phyloP scores from a whole-genome alignment of 2,113 vertebrate species.

The Xerus inauris region DNA sequence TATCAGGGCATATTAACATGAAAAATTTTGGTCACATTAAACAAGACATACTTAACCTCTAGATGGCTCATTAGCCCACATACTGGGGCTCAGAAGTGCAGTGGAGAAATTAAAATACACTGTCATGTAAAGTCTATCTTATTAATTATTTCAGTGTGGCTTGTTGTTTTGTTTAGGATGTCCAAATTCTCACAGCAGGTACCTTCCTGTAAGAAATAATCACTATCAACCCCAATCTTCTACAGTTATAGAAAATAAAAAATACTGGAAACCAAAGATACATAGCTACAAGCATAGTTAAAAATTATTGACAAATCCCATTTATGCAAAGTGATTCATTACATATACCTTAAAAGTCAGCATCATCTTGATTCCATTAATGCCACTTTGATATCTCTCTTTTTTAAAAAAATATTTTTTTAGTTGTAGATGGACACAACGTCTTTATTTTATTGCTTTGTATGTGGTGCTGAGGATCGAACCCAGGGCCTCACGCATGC shows the following conservation, averaged over 20 bases:
- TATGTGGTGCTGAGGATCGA: too few relatives aligned
- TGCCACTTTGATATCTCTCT: neutral
- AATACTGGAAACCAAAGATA: neutral
- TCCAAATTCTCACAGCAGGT: neutral
- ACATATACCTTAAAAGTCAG: neutral
- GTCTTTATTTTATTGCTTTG: too few relatives aligned
- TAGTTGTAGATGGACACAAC: too few relatives aligned
- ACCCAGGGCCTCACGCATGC: too few relatives aligned
- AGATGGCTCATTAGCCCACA: conserved; percentile 50
- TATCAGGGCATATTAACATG: neutral
- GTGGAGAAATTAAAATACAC: neutral
- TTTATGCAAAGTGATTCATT: neutral
- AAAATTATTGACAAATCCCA: neutral
- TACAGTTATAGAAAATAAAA: neutral
- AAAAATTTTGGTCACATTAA: conserved; percentile 43
- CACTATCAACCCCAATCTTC: neutral
- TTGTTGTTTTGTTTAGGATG: conserved; percentile 2
- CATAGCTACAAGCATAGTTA: neutral
- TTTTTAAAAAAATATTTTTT: too few relatives aligned
- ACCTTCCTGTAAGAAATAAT: neutral
- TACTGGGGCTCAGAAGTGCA: neutral
- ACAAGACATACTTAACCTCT: conserved; percentile 42
- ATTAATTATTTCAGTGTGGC: neutral
- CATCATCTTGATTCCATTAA: neutral
- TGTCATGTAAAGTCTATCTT: neutral